These are phyloP conservation scores for Saturnia japonica DNA, from an alignment of 2,888 invertebrate species.

Conservation along the genomic window DNA sequence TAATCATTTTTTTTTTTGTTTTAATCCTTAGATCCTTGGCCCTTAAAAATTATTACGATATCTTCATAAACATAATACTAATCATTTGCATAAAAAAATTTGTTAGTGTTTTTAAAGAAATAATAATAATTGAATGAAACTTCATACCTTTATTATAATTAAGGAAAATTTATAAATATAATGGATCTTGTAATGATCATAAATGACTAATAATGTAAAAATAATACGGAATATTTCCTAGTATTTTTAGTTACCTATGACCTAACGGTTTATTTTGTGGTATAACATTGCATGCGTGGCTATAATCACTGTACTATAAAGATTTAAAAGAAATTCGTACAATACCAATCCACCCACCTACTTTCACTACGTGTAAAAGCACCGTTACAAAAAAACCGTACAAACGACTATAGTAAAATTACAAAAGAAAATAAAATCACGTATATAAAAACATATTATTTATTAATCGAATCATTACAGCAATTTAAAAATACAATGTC, in stretches of 20 bases:
- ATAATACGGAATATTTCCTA: neutral
- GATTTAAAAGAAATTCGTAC: neutral
- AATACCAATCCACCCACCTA: conserved; percentile 1
- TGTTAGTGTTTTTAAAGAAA: no score
- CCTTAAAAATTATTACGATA: no score
- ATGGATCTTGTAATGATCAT: neutral
- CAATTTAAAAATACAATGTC: conserved; percentile 77
- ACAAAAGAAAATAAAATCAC: conserved; percentile 43
- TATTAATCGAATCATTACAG: conserved; percentile 77
- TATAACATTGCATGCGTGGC: neutral
- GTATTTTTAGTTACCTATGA: neutral
- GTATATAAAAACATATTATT: conserved; percentile 77
- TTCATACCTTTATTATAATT: no score
- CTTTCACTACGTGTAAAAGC: conserved; percentile 35
- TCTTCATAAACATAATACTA: no score
- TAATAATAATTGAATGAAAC: no score
- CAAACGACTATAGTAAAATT: conserved; percentile 26
- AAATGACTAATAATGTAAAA: neutral
- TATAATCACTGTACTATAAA: conserved; percentile 6
- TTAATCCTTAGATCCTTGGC: no score
- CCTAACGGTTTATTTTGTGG: neutral
- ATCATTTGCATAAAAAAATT: no score
- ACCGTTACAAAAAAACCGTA: conserved; percentile 35
- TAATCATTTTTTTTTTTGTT: no score
- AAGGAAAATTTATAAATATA: neutral